Percentiles rank a stretch among this genome's conserved stretches.
phyloP scores from a whole-genome alignment of 2,888 invertebrate species.

The Drosophila fungiperda region DNA sequence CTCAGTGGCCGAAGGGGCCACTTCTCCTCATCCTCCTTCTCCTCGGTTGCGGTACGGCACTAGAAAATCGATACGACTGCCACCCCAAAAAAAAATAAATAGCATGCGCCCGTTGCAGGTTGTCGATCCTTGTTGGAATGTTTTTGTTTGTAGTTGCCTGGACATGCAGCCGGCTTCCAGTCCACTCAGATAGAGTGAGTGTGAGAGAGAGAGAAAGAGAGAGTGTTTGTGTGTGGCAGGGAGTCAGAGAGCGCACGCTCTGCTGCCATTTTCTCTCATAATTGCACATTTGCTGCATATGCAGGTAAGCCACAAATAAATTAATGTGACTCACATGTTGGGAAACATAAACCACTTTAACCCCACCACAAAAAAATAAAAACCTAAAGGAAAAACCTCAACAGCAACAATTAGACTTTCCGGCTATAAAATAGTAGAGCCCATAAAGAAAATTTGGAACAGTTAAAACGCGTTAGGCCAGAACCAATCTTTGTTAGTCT shows the following conservation, averaged over 20 bases:
- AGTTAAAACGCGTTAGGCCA: slow-evolving; percentile 71
- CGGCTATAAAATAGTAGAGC: slow-evolving; percentile 65
- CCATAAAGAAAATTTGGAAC: slow-evolving; percentile 33
- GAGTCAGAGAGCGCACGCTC: slow-evolving; percentile 3
- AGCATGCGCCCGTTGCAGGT: slow-evolving; percentile 55
- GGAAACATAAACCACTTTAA: slow-evolving; percentile 30
- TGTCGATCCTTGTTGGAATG: slow-evolving; percentile 75
- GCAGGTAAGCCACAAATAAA: slow-evolving; percentile 40
- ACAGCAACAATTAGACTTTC: slow-evolving; percentile 74
- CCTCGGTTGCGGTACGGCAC: slow-evolving; percentile 45
- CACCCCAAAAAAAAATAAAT: slow-evolving; percentile 45
- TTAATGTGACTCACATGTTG: slow-evolving; percentile 43
- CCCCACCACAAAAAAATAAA: not conserved
- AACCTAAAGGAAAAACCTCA: slow-evolving; percentile 39
- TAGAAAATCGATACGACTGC: slow-evolving; percentile 70
- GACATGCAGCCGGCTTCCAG: slow-evolving; percentile 51
- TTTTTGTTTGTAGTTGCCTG: slow-evolving; percentile 38
- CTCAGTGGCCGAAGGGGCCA: slow-evolving; percentile 35
- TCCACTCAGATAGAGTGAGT: not conserved
- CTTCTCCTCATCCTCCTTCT: not conserved
- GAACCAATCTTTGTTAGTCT: slow-evolving; percentile 38
- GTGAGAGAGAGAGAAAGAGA: slow-evolving; percentile 4
- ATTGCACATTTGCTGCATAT: slow-evolving; percentile 41
- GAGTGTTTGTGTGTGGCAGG: not conserved
- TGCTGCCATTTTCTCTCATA: slow-evolving; percentile 15